These are phyloP conservation scores for Drosophila prostipennis DNA, from an alignment of 2,888 invertebrate genomes.

Conservation along the genomic window DNA sequence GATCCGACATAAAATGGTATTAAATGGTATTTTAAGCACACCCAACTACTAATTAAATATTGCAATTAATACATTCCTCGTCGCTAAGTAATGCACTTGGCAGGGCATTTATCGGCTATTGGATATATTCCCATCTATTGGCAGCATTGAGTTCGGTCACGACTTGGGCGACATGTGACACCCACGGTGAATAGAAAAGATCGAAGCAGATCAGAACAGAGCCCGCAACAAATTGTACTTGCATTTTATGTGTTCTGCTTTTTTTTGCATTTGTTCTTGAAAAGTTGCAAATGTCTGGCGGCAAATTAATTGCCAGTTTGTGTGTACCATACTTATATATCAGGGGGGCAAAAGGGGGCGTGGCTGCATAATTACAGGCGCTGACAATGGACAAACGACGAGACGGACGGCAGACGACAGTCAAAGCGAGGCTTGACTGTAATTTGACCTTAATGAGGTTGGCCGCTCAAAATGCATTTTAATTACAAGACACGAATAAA, in stretches of 20 bases:
- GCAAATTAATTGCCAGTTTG: constrained; percentile 46
- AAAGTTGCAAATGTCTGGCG: constrained; percentile 60
- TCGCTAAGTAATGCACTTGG: constrained; percentile 16
- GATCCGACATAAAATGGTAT: too few species aligned
- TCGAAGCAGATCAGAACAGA: constrained; percentile 31
- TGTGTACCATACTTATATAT: constrained; percentile 9
- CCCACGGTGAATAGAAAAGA: constrained; percentile 48
- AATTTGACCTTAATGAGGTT: constrained; percentile 76
- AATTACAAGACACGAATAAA: constrained; percentile 53
- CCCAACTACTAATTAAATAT: constrained; percentile 11
- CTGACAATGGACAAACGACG: constrained; percentile 40
- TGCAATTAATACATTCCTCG: constrained; percentile 22
- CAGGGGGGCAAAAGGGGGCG: constrained; percentile 17
- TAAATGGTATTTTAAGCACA: constrained; percentile 1
- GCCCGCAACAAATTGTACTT: constrained; percentile 20
- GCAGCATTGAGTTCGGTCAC: constrained; percentile 50
- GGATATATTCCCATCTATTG: constrained; percentile 15
- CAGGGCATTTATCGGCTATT: constrained; percentile 22
- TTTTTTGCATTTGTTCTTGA: constrained; percentile 56
- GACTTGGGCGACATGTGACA: constrained; percentile 59
- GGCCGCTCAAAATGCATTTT: constrained; percentile 60
- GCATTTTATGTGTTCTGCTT: constrained; percentile 17
- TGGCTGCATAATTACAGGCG: constrained; percentile 73
- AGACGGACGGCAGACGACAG: constrained; percentile 44
- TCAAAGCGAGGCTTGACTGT: constrained; percentile 54